A percentile compares a stretch with the other conserved stretches of the same genome.
Conservation (phyloP, 2,888 invertebrate genomes). For the Helobdella robusta region DNA sequence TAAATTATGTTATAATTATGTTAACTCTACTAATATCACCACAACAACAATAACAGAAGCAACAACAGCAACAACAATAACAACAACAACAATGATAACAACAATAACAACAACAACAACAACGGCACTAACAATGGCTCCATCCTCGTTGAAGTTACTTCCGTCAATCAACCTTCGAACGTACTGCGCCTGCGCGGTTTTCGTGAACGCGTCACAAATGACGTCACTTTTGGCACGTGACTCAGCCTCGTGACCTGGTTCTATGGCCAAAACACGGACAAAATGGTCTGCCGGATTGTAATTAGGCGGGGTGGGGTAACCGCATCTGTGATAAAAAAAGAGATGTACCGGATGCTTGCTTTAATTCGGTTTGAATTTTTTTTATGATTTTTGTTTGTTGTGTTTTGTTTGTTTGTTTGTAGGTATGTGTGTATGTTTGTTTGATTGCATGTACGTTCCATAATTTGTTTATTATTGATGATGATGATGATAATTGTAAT, state of each 20-base stretch:
- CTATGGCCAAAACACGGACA: conserved; percentile 75
- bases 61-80: not conserved
- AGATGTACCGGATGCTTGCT: too few relatives aligned
- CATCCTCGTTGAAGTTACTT: conserved; percentile 7
- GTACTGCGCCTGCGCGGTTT: conserved; percentile 7
- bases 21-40: not conserved
- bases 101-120: not conserved
- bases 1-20: not conserved
- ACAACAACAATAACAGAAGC: not conserved
- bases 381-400: too few relatives aligned
- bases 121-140: conserved; percentile 18
- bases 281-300: conserved; percentile 63
- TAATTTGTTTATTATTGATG: too few relatives aligned
- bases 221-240: conserved; percentile 54
- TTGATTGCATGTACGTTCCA: too few relatives aligned
- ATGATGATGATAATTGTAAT: not conserved
- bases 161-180: conserved; percentile 1
- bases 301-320: conserved; percentile 39
- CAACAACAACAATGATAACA: not conserved
- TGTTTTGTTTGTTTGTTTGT: too few relatives aligned
- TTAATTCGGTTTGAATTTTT: too few relatives aligned
- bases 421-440: too few relatives aligned
- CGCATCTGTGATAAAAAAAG: conserved; percentile 32
- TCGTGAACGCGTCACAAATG: conserved; percentile 16
- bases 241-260: conserved; percentile 70